A percentile compares a stretch with the other conserved stretches of the same genome.
These are phyloP conservation scores for Coranthus polyacanthus DNA, from an alignment of 2,797 vertebrate genomes.

Conservation along the genomic window DNA sequence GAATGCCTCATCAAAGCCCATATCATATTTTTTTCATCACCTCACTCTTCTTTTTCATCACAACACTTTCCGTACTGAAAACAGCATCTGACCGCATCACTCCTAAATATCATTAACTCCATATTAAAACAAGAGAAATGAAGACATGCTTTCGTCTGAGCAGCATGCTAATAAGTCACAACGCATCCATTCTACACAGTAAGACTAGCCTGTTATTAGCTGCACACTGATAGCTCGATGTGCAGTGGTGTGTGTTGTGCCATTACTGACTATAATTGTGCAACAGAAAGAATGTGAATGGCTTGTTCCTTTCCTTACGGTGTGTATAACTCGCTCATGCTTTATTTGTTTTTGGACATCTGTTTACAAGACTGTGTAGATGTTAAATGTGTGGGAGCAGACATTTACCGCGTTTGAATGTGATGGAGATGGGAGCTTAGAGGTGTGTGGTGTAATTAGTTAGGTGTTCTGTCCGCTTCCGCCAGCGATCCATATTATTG, in stretches of 20 bases:
- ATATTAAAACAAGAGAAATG: constrained; percentile 47
- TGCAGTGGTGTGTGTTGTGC: constrained; percentile 52
- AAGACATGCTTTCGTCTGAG: constrained; percentile 30
- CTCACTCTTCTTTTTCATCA: constrained; percentile 8
- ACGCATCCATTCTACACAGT: constrained; percentile 36
- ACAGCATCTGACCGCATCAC: constrained; percentile 32
- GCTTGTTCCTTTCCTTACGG: too few species aligned
- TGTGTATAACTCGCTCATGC: neutral
- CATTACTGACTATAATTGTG: constrained; percentile 43
- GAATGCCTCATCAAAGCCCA: constrained; percentile 32
- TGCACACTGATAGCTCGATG: constrained; percentile 42
- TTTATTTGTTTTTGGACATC: constrained; percentile 4
- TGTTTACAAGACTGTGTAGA: neutral
- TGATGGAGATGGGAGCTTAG: neutral
- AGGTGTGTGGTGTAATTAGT: constrained; percentile 51
- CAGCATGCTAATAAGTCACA: constrained; percentile 40
- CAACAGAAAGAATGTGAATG: neutral
- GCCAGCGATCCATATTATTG: constrained; percentile 35
- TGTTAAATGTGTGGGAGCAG: constrained; percentile 3
- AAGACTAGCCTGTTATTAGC: constrained; percentile 47
- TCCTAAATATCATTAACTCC: constrained; percentile 58
- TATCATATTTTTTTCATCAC: neutral
- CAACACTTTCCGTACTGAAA: constrained; percentile 18
- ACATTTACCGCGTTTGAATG: constrained; percentile 16
- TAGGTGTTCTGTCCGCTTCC: constrained; percentile 2